A percentile compares a stretch with the other conserved stretches of the same genome.
These are phyloP conservation scores for Temnothorax nylanderi DNA, from an alignment of 1,140 invertebrate genomes.

Conservation along the genomic window DNA sequence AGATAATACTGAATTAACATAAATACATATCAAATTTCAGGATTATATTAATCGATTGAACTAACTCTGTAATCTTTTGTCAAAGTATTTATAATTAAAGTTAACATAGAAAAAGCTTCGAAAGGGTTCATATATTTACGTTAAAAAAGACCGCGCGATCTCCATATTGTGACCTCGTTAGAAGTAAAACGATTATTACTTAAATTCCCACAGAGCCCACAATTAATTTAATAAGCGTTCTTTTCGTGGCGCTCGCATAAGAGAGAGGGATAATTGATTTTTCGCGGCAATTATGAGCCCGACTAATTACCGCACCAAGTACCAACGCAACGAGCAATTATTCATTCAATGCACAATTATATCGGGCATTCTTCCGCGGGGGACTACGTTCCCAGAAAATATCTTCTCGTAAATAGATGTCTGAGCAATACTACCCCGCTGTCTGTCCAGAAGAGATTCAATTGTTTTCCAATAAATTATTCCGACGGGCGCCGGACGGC, in stretches of 20 bases:
- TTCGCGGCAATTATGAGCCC: constrained; percentile 44
- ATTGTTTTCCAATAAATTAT: constrained; percentile 62
- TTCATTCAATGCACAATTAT: constrained; percentile 41
- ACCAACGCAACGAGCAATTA: constrained; percentile 39
- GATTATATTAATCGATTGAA: background rate
- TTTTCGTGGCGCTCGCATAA: background rate
- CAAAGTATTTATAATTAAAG: background rate
- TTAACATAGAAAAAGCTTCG: background rate
- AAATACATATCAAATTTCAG: constrained; percentile 11
- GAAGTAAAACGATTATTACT: constrained; percentile 20
- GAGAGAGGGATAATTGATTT: constrained; percentile 40
- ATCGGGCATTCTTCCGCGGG: background rate
- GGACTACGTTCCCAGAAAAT: constrained; percentile 31
- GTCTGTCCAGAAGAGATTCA: constrained; percentile 27
- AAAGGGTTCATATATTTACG: background rate
- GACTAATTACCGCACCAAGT: constrained; percentile 43
- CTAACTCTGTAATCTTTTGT: background rate
- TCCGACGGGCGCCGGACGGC: constrained; percentile 3
- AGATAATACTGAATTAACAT: background rate
- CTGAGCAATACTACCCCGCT: constrained; percentile 8
- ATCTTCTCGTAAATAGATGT: constrained; percentile 44
- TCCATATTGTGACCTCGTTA: constrained; percentile 21
- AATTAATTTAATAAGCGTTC: constrained; percentile 57
- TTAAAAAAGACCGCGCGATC: background rate
- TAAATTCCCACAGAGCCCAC: constrained; percentile 35